These are phyloP conservation scores for Pelodytes ibericus DNA, from an alignment of 2,797 vertebrate species.

Conservation along the genomic window DNA sequence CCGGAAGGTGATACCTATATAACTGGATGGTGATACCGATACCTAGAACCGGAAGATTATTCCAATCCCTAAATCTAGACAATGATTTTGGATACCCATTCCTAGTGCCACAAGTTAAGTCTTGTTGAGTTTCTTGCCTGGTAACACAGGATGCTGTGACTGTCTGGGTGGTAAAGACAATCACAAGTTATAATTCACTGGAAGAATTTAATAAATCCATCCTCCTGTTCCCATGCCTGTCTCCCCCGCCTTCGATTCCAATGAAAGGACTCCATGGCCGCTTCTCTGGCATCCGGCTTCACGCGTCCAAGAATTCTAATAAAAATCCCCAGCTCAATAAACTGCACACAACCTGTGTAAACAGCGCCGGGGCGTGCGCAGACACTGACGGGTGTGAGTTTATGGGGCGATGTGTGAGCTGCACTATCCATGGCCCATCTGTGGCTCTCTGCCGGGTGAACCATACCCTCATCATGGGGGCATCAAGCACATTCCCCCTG, in stretches of 20 bases:
- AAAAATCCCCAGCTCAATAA: not conserved
- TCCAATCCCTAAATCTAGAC: too few relatives aligned
- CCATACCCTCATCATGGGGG: too few relatives aligned
- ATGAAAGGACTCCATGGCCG: not conserved
- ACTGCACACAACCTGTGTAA: not conserved
- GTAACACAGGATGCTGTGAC: not conserved
- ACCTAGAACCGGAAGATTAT: too few relatives aligned
- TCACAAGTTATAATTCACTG: constrained; percentile 4
- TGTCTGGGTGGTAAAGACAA: constrained; percentile 19
- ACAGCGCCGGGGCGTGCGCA: not conserved
- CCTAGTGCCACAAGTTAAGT: too few relatives aligned
- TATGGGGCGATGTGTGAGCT: not conserved
- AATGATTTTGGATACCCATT: too few relatives aligned
- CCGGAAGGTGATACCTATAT: too few relatives aligned
- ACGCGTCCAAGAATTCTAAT: constrained; percentile 2
- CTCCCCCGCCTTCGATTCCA: not conserved
- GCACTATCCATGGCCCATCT: not conserved
- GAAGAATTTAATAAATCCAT: constrained; percentile 4
- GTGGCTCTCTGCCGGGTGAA: too few relatives aligned
- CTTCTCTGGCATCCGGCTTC: constrained; percentile 3
- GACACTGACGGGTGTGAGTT: not conserved
- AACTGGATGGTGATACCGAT: too few relatives aligned
- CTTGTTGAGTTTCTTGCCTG: too few relatives aligned
- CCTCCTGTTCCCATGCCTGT: not conserved
- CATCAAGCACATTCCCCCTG: not conserved